Conservation (phyloP, 2,113 vertebrate genomes). For the Siniperca chuatsi region DNA sequence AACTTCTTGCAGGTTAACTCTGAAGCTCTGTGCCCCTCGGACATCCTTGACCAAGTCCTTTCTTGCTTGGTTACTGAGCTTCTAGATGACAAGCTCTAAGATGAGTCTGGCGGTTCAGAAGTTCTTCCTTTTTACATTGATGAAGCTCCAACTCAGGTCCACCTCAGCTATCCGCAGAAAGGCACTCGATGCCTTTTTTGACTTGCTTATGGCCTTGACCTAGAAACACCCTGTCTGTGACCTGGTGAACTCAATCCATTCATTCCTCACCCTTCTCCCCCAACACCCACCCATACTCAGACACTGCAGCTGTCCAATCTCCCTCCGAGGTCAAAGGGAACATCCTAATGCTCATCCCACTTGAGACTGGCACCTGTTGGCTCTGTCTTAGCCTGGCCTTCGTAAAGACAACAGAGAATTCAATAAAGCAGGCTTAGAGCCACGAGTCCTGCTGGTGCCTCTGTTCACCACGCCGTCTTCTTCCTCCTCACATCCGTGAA, state of each 20-base stretch:
- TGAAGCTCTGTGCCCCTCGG: background rate
- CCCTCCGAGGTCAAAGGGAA: conserved; percentile 76
- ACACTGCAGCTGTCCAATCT: conserved; percentile 78
- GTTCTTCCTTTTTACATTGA: background rate
- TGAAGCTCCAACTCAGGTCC: background rate
- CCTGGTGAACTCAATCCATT: conserved; percentile 44
- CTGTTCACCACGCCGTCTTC: conserved; percentile 3
- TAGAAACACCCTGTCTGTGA: conserved; percentile 60
- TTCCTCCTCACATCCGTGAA: background rate
- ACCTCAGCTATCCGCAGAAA: background rate
- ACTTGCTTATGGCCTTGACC: conserved; percentile 49
- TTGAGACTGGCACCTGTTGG: conserved; percentile 79
- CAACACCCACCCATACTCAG: conserved; percentile 45
- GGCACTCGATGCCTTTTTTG: background rate
- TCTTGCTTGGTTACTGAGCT: background rate
- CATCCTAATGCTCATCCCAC: conserved; percentile 70
- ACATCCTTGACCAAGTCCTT: background rate
- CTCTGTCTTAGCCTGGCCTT: conserved; percentile 67
- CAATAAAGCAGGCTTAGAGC: conserved; percentile 81
- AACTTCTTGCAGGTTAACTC: background rate
- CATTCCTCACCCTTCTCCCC: background rate
- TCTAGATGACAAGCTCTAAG: background rate
- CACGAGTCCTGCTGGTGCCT: conserved; percentile 54
- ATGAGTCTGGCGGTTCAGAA: background rate
- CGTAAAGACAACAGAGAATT: conserved; percentile 79